Percentiles rank a stretch among this genome's conserved stretches.
phyloP scores from a whole-genome alignment of 1,140 invertebrate genomes.

The Drosophila equinoxialis region DNA sequence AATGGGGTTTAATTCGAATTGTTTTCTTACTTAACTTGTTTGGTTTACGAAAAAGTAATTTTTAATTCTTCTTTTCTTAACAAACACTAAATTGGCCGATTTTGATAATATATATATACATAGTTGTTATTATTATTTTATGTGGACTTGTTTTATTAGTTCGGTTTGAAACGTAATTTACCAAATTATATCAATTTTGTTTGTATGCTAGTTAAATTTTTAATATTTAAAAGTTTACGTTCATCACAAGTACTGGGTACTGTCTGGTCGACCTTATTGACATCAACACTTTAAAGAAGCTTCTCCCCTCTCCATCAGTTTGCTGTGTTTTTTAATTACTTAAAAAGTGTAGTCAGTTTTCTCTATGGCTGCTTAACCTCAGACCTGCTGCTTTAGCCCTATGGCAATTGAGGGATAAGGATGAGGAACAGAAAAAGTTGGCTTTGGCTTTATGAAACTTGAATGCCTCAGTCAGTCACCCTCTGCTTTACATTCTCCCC shows the following conservation, averaged over 20 bases:
- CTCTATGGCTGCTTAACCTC: constrained; percentile 75
- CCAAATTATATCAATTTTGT: too few species aligned
- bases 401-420: constrained; percentile 27
- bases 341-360: constrained; percentile 67
- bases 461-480: constrained; percentile 19
- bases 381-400: constrained; percentile 54
- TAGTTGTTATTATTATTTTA: too few species aligned
- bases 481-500: neutral
- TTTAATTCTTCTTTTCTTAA: too few species aligned
- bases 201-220: too few species aligned
- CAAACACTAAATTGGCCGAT: too few species aligned
- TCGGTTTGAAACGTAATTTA: too few species aligned
- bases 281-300: neutral
- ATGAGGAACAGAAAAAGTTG: neutral
- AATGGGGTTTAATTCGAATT: too few species aligned
- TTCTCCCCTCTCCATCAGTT: constrained; percentile 12
- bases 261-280: neutral
- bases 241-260: neutral
- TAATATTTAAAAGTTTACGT: too few species aligned
- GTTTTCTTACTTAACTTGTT: too few species aligned
- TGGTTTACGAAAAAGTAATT: too few species aligned
- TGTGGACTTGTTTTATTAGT: too few species aligned
- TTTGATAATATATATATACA: too few species aligned
- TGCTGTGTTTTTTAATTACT: constrained; percentile 70
- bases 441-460: constrained; percentile 52